phyloP scores from a whole-genome alignment of 2,888 invertebrate genomes.

The Odontothrips loti region DNA sequence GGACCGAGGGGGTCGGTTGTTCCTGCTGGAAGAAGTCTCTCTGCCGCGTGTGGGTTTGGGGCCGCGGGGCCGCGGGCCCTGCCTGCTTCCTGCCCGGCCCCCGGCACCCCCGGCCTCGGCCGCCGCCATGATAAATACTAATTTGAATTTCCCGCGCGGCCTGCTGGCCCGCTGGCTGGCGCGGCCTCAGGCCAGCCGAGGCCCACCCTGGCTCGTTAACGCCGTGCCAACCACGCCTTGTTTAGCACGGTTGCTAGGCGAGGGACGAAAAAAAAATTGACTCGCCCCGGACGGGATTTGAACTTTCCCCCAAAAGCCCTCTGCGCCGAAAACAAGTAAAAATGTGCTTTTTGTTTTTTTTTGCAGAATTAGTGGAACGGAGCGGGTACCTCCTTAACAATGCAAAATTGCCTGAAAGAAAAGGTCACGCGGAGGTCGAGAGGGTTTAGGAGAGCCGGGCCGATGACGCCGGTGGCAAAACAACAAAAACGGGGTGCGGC shows the following conservation, averaged over 20 bases:
- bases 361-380: neutral
- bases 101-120: neutral
- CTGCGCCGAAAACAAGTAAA: too few species aligned
- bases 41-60: neutral
- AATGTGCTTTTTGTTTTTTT: too few species aligned
- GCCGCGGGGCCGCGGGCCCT: neutral
- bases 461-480: too few species aligned
- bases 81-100: neutral
- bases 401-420: neutral
- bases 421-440: neutral
- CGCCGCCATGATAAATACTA: slow-evolving; percentile 17
- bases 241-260: neutral
- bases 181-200: too few species aligned
- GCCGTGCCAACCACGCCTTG: neutral
- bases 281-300: too few species aligned
- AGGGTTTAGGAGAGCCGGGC: too few species aligned
- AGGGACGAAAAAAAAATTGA: neutral
- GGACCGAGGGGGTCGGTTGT: too few species aligned
- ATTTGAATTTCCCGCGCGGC: slow-evolving; percentile 20
- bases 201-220: neutral
- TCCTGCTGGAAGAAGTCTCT: too few species aligned
- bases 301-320: too few species aligned
- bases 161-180: neutral
- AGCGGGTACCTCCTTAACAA: neutral
- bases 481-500: neutral